phyloP scores from a whole-genome alignment of 2,113 vertebrate genomes.

The Hyaena hyaena region DNA sequence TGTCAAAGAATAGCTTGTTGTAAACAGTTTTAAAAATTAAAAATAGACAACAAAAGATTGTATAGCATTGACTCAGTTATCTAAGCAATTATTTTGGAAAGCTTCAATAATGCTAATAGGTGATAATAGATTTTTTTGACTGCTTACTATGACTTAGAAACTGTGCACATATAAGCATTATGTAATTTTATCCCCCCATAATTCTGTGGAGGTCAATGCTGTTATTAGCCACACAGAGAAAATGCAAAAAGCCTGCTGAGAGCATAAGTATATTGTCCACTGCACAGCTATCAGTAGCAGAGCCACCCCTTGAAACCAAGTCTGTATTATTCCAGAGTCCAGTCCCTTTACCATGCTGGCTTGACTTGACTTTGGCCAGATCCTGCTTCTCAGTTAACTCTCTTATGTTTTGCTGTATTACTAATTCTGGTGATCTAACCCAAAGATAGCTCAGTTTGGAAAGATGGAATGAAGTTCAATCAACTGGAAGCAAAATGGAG shows the following conservation, averaged over 20 bases:
- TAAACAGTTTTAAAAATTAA: not conserved
- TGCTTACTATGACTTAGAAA: not conserved
- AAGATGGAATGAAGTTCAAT: not conserved
- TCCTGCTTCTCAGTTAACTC: not conserved
- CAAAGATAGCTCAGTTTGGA: not conserved
- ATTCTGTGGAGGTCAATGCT: not conserved
- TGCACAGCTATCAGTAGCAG: rapidly evolving
- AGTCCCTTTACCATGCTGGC: not conserved
- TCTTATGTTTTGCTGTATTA: not conserved
- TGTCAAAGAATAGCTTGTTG: not conserved
- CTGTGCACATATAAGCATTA: not conserved
- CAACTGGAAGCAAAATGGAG: not conserved
- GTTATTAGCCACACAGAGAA: not conserved
- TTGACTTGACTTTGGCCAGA: not conserved
- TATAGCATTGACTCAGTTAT: not conserved
- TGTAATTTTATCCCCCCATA: not conserved
- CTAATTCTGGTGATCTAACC: not conserved
- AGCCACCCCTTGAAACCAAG: not conserved
- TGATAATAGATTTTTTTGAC: not conserved
- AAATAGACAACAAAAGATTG: not conserved
- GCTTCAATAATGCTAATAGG: not conserved
- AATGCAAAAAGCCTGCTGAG: not conserved
- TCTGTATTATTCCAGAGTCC: not conserved
- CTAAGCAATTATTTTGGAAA: not conserved
- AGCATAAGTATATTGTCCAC: not conserved